A percentile compares a stretch with the other conserved stretches of the same genome.
Evolutionary conservation across 2,113 vertebrate genomes (phyloP).

Genomic region (Cyprinus carpio): DNA sequence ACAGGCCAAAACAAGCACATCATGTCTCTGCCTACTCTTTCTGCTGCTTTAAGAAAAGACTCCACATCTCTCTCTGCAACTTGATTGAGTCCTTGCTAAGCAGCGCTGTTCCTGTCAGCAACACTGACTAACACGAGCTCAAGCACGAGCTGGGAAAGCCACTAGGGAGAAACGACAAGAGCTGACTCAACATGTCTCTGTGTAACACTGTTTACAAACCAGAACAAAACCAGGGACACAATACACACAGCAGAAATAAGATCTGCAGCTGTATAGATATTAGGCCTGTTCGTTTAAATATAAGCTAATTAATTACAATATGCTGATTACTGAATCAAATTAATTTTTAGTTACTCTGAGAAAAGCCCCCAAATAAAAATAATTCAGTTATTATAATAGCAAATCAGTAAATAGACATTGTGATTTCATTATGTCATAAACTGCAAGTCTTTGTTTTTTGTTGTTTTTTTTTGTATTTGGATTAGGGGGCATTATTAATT

Average conservation of each 20-base stretch:
- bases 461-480: neutral
- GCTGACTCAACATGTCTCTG: constrained; percentile 62
- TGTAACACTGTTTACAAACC: constrained; percentile 61
- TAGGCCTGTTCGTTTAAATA: constrained; percentile 5
- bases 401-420: neutral
- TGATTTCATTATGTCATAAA: neutral
- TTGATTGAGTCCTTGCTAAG: constrained; percentile 56
- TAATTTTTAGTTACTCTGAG: neutral
- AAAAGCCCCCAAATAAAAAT: neutral
- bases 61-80: neutral
- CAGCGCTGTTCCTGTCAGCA: constrained; percentile 56
- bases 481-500: neutral
- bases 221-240: constrained; percentile 40
- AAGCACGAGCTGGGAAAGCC: constrained; percentile 38
- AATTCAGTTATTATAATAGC: neutral
- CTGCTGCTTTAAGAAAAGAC: constrained; percentile 8
- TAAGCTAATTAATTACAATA: neutral
- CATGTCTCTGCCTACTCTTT: neutral
- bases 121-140: constrained; percentile 57
- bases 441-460: neutral
- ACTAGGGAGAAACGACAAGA: constrained; percentile 44
- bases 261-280: neutral
- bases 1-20: neutral
- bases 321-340: neutral
- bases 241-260: neutral